Conservation (phyloP, 2,113 vertebrate genomes). For the Holacanthus passer region DNA sequence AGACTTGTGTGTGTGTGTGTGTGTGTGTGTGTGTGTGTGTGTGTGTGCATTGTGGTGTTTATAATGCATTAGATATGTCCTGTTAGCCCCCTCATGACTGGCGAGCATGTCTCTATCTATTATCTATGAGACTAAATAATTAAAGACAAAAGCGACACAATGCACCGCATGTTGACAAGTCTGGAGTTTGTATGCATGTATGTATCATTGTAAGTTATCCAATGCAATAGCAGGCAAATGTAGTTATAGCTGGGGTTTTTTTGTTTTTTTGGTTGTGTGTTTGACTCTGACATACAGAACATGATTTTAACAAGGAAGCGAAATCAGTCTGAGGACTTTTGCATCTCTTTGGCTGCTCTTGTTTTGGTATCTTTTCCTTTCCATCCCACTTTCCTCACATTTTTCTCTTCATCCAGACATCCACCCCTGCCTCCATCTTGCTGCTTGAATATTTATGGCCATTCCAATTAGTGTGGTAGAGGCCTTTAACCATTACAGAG, state of each 20-base stretch:
- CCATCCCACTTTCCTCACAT: neutral
- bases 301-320: constrained; percentile 2
- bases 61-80: constrained; percentile 76
- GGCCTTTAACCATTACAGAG: constrained; percentile 68
- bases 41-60: constrained; percentile 45
- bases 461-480: constrained; percentile 79
- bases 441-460: constrained; percentile 81
- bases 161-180: constrained; percentile 77
- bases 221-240: constrained; percentile 36
- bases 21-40: constrained; percentile 37
- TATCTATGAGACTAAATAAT: constrained; percentile 83
- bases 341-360: constrained; percentile 8
- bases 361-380: neutral
- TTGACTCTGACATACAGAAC: constrained; percentile 5
- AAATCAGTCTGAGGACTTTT: constrained; percentile 12
- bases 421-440: constrained; percentile 56
- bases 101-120: constrained; percentile 76
- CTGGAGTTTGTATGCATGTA: constrained; percentile 47
- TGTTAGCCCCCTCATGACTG: constrained; percentile 79
- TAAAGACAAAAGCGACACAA: constrained; percentile 75
- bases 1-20: too few species aligned
- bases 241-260: constrained; percentile 8
- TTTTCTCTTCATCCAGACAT: constrained; percentile 46
- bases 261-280: constrained; percentile 7
- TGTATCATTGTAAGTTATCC: constrained; percentile 26